Percentiles rank a stretch among this genome's conserved stretches.
Conservation (phyloP, 2,797 vertebrate genomes). For the Cynodonichthys magdalenae region DNA sequence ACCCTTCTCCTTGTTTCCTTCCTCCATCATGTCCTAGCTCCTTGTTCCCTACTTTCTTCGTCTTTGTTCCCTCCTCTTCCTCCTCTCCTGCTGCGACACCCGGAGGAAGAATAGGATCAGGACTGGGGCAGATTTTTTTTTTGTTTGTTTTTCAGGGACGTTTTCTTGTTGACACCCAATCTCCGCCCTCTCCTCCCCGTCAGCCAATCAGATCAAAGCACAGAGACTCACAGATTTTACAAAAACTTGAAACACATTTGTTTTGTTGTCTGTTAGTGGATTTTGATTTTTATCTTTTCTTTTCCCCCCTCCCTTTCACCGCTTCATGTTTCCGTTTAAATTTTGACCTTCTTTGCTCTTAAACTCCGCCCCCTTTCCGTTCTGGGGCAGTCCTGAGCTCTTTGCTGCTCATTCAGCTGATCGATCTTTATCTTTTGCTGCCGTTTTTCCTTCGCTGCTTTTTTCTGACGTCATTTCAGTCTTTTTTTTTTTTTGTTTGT, state of each 20-base stretch:
- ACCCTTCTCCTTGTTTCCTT: neutral
- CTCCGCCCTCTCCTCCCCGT: conserved; percentile 13
- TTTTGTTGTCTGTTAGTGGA: conserved; percentile 55
- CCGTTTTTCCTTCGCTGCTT: conserved; percentile 38
- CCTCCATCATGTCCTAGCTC: neutral
- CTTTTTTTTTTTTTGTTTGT: conserved; percentile 28
- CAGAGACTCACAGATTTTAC: conserved; percentile 18
- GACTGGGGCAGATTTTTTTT: conserved; percentile 34
- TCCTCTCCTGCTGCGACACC: conserved; percentile 18
- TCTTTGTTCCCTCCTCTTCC: neutral
- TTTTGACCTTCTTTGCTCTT: conserved; percentile 31
- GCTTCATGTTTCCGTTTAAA: conserved; percentile 49
- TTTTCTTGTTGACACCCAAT: conserved; percentile 36
- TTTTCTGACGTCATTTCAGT: conserved; percentile 37
- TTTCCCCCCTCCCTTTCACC: conserved; percentile 47
- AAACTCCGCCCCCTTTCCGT: conserved; percentile 21
- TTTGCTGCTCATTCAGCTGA: conserved; percentile 33
- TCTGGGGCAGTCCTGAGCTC: conserved; percentile 61
- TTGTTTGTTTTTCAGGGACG: conserved; percentile 15
- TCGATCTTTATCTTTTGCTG: conserved; percentile 35
- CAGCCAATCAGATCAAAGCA: conserved; percentile 49
- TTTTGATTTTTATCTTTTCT: conserved; percentile 63
- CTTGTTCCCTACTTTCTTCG: neutral
- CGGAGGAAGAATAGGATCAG: conserved; percentile 20
- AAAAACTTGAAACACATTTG: conserved; percentile 41